Evolutionary conservation across 2,797 vertebrate species (phyloP), one percentile per base, ranked within the genome.

Genomic region (Sebastolobus altivelis): DNA sequence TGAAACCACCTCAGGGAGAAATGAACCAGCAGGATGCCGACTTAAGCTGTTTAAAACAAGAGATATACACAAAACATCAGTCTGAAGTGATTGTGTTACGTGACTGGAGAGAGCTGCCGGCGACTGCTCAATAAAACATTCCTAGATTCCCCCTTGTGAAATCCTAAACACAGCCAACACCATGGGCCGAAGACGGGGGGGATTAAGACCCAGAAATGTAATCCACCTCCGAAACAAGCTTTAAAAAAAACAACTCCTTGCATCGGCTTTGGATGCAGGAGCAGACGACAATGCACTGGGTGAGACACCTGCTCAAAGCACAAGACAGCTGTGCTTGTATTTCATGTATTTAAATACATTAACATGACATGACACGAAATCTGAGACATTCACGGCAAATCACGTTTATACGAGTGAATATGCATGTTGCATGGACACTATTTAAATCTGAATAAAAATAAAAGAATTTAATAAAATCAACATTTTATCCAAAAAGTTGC

Each of bases 11-110:
- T 60, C 82, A 77, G 86, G 91, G 90, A 83, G 72, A 75, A 81
- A 80, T 76, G 63, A 85, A 88, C 8, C 87, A 84, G 84, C 55
- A 8, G 78, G 90, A 60, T 16, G 67, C 58, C 83, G 63, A 72
- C 65, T 88, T 93, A 84, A 79, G 84, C 79, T 56, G 67, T 87
- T 90, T 84, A 82, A 88, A 89, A 91, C 80, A 85, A 86, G 79
- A 77, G 63, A 79, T 46, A 61, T n/a, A 79, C 80, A 84, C 81
- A 87, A 85, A 82, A 61, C 82, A 85, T 81, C 66, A 59, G 63
- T 77, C 79, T 77, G 70, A 76, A 79, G 72, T 72, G 75, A 88
- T 87, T 92, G 81, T 62, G 61, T 75, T 81, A 69, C 79, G 72
- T 83, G 75, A 87, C 77, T 78, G 38, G 59, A 77, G 67, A 88